Evolutionary conservation across 2,888 invertebrate species (phyloP), one percentile per base, ranked within the genome.

Genomic region (Dasysyrphus albostriatus): DNA sequence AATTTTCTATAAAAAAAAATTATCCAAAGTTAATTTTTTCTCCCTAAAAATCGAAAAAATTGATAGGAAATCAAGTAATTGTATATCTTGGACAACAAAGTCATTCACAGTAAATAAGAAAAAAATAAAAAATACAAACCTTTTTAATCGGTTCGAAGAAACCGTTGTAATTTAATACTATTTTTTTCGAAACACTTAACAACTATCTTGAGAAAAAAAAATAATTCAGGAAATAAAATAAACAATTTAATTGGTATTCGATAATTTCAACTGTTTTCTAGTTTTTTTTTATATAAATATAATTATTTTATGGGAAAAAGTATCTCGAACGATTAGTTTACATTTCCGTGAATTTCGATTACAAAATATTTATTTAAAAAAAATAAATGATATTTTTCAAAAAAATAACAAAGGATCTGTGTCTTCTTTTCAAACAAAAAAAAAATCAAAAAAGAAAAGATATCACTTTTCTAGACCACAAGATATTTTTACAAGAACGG

Each of bases 291-390:
- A 59, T n/a, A n/a, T n/a, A 49, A 19, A 14, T 29, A 3, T 67
- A 19, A 19, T 75, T 65, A 51, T 56, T 49, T 14, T 63, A 9
- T 59, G 34, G 19, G 24, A 70, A 78, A 67, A 73, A 73, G 67
- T 69, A 42, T 63, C 72, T 75, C 42, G 29, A 83, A 78, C 83
- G 83, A 83, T 83, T 87, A 78, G 87, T 79, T 87, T 83, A 87
- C 87, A 87, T 87, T 58, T 87, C 87, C 87, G 83, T 49, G 7
- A 72, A 77, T 70, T 83, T 83, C 12, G 29, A 72, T 61, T 49
- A 39, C 44, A 37, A 49, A 51, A 16, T 44, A 69, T 37, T 34
- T 39, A 8, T 14, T n/a, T 10, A 19, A 58, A 16, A 44, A 47
- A 42, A 37, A 37, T 2, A 7, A 9, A 12, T 39, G 3, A 7